A percentile compares a stretch with the other conserved stretches of the same genome.
These are phyloP conservation scores for Allacma fusca DNA, from an alignment of 2,888 invertebrate species.

Conservation along the genomic window DNA sequence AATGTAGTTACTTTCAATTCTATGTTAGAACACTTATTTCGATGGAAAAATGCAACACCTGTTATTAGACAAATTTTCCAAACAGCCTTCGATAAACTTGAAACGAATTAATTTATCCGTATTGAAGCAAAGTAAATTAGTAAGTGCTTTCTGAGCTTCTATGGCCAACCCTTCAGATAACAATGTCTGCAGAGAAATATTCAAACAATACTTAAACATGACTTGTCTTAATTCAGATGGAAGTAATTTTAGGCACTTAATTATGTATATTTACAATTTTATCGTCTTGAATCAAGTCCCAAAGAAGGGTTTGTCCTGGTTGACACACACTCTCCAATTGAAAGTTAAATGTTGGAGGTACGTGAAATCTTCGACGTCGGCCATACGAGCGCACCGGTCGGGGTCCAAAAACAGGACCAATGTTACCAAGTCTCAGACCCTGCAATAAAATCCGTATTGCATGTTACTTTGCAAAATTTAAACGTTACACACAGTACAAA, in stretches of 20 bases:
- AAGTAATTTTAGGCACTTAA: too few species aligned
- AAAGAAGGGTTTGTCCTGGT: constrained; percentile 89
- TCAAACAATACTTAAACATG: too few species aligned
- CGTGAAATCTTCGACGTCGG: constrained; percentile 57
- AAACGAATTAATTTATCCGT: constrained; percentile 88
- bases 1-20: not conserved
- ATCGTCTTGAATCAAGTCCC: constrained; percentile 93
- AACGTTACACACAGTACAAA: not conserved
- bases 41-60: constrained; percentile 67
- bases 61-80: constrained; percentile 87
- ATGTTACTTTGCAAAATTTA: too few species aligned
- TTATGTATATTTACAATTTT: too few species aligned
- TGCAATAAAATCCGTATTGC: too few species aligned
- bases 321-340: constrained; percentile 78
- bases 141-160: constrained; percentile 93
- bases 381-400: constrained; percentile 54
- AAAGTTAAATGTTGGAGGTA: constrained; percentile 55
- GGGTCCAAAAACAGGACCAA: constrained; percentile 55
- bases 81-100: constrained; percentile 93
- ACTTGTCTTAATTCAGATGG: too few species aligned
- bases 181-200: constrained; percentile 70
- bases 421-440: constrained; percentile 47
- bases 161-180: constrained; percentile 88
- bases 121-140: constrained; percentile 87
- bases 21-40: too few species aligned